Evolutionary conservation across 2,113 vertebrate genomes (phyloP).

Genomic region (Rhabdomys dilectus): DNA sequence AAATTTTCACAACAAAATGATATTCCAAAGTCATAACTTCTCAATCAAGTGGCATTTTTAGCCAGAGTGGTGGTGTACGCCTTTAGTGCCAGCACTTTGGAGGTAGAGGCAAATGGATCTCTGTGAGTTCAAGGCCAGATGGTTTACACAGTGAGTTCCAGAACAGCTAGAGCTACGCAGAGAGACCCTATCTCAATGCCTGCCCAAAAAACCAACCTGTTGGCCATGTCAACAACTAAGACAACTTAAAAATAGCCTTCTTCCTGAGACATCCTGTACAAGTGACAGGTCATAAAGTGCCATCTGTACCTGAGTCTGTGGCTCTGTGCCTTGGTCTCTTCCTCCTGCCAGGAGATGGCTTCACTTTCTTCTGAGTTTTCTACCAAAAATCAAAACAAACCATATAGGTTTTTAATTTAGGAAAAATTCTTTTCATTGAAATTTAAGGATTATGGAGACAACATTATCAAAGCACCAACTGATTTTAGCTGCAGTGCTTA

Average conservation of each 20-base stretch:
- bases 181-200: not conserved
- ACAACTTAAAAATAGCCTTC: not conserved
- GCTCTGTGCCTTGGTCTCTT: constrained; percentile 45
- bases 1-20: constrained; percentile 18
- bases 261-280: not conserved
- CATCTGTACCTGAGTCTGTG: constrained; percentile 62
- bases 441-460: not conserved
- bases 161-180: not conserved
- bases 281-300: not conserved
- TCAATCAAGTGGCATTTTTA: constrained; percentile 12
- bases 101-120: not conserved
- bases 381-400: not conserved
- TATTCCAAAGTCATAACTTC: not conserved
- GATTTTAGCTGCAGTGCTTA: constrained; percentile 15
- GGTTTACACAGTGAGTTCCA: not conserved
- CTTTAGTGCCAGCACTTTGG: not conserved
- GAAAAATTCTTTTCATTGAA: constrained; percentile 20
- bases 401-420: constrained; percentile 25
- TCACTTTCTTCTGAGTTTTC: constrained; percentile 63
- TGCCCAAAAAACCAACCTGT: not conserved
- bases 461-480: not conserved
- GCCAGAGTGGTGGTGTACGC: not conserved
- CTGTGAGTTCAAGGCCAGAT: not conserved
- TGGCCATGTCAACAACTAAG: not conserved
- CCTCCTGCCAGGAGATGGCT: not conserved